A percentile compares a stretch with the other conserved stretches of the same genome.
Conservation (phyloP, 2,888 invertebrate species). For the Philereme vetulata region DNA sequence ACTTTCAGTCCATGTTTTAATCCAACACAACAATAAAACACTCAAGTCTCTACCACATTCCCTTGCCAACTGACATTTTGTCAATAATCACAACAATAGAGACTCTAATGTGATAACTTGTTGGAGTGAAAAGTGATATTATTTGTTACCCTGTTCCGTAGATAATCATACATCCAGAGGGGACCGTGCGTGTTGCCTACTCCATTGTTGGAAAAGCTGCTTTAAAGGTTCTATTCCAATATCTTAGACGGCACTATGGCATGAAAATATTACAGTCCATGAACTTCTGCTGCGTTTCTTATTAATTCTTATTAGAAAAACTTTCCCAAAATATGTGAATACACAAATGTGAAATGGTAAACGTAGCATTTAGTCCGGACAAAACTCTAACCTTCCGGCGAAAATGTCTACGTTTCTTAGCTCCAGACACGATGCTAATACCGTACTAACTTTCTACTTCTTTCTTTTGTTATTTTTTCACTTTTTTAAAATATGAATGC, state of each 20-base stretch:
- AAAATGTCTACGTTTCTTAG: conserved; percentile 74
- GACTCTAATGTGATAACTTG: conserved; percentile 41
- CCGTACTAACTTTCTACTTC: conserved; percentile 76
- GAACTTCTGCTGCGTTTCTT: conserved; percentile 83
- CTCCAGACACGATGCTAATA: conserved; percentile 80
- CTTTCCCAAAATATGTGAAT: conserved; percentile 80
- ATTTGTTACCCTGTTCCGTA: conserved; percentile 82
- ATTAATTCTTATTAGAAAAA: conserved; percentile 78
- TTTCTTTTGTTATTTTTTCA: conserved; percentile 70
- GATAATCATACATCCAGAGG: conserved; percentile 79
- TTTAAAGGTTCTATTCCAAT: conserved; percentile 82
- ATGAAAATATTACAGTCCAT: conserved; percentile 82
- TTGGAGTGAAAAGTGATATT: conserved; percentile 72
- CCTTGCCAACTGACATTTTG: conserved; percentile 21
- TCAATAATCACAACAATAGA: conserved; percentile 30
- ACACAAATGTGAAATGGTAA: conserved; percentile 73
- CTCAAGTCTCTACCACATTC: conserved; percentile 33
- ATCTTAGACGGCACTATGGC: conserved; percentile 84
- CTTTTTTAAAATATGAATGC: conserved; percentile 78
- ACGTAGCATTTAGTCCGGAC: conserved; percentile 73
- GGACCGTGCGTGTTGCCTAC: conserved; percentile 82
- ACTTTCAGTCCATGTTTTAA: conserved; percentile 7
- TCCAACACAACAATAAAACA: conserved; percentile 34
- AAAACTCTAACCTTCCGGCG: conserved; percentile 66
- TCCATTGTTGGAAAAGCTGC: conserved; percentile 84